Evolutionary conservation across 2,113 vertebrate genomes (phyloP), one percentile per base, ranked within the genome.

Genomic region (Hydrochoerus hydrochaeris): DNA sequence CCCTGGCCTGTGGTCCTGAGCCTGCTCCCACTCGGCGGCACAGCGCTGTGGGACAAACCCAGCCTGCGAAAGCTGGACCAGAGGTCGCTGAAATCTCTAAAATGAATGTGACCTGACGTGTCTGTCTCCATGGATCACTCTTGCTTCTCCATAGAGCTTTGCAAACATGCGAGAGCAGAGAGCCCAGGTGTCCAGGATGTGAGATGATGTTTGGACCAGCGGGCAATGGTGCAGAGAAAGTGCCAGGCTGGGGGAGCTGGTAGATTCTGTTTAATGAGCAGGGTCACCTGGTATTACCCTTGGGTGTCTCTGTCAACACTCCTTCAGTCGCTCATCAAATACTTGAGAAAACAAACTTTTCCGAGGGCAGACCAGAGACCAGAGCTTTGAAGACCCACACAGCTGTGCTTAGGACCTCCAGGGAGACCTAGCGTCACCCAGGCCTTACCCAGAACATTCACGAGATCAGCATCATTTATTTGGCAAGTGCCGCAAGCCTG

Each of bases 11-110:
- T 0, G 5, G n/a, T 28, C 35, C 2, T 4, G 14, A 2, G 7
- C 11, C 13, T 2, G 7, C 1, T 58, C 41, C 52, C 0, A 0
- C 16, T n/a, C 9, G 22, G 49, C n/a, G 16, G 49, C n/a, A 12
- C 9, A 20, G 20, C 13, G 12, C 19, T 1, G 30, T 9, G 20
- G 32, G 58, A 82, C 6, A 86, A 67, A 22, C 10, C 7, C 60
- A 13, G 11, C 67, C 22, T 52, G 5, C 58, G 5, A 63, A 38
- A 73, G 14, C 13, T 26, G 0, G n/a, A n/a, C n/a, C n/a, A n/a
- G n/a, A n/a, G n/a, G 13, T 60, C 16, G 12, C 57, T n/a, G 20
- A 88, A 69, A 44, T 69, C 65, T 11, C 54, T 62, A 26, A 32
- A 28, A 28, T 58, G 62, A 8, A 63, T 49, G 41, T 83, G 84